These are phyloP conservation scores for Pelagia noctiluca DNA, from an alignment of 30 jellyfish, hydroid and myxozoan genomes.

Conservation along the genomic window DNA sequence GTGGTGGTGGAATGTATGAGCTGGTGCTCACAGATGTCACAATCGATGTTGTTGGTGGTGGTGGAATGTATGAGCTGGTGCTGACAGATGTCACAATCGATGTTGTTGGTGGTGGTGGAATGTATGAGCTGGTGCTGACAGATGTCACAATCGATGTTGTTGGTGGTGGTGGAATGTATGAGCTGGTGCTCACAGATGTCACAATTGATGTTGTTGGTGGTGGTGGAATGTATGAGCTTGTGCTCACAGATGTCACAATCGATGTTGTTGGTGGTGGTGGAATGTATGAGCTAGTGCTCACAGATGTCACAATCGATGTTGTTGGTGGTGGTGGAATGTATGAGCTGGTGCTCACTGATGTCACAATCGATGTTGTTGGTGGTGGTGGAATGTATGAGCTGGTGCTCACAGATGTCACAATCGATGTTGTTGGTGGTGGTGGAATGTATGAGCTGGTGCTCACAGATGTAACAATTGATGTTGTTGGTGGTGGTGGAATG, in stretches of 20 bases:
- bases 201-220: not conserved
- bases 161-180: slow-evolving; percentile 1
- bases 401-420: not conserved
- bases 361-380: slow-evolving; percentile 32
- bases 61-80: not conserved
- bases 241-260: not conserved
- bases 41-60: not conserved
- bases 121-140: not conserved
- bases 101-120: not conserved
- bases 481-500: slow-evolving; percentile 9
- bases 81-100: slow-evolving; percentile 11
- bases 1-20: not conserved
- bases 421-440: slow-evolving; percentile 22
- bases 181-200: not conserved
- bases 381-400: slow-evolving; percentile 1
- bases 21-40: not conserved
- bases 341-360: slow-evolving; percentile 9
- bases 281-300: slow-evolving; percentile 13
- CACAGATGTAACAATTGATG: not conserved
- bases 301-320: not conserved
- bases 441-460: not conserved
- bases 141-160: not conserved
- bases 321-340: slow-evolving; percentile 17
- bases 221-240: slow-evolving; percentile 9
- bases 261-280: slow-evolving; percentile 25